Percentiles rank a stretch among this genome's conserved stretches.
These are phyloP conservation scores for Chymomyza procnemis DNA, from an alignment of 2,888 invertebrate species.

Conservation along the genomic window DNA sequence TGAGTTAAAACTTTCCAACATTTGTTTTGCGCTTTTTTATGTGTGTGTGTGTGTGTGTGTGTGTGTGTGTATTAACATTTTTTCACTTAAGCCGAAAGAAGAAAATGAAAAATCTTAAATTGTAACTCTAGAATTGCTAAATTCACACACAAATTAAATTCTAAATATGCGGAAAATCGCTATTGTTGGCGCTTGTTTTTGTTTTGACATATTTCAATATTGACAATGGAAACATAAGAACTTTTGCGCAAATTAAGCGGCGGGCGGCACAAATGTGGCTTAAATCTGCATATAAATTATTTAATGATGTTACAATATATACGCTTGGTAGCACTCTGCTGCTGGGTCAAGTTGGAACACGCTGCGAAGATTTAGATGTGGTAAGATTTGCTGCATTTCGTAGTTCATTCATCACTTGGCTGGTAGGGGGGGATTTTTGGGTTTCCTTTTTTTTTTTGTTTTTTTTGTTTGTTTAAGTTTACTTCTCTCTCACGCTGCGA, in stretches of 20 bases:
- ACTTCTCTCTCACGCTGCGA: too few relatives aligned
- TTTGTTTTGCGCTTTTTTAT: too few relatives aligned
- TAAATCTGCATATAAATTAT: constrained; percentile 38
- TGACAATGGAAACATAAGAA: constrained; percentile 49
- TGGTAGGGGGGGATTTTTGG: not conserved
- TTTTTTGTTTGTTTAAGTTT: constrained; percentile 7
- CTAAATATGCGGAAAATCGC: constrained; percentile 53
- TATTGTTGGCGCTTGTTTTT: constrained; percentile 62
- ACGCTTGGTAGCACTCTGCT: constrained; percentile 2
- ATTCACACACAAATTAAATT: constrained; percentile 70
- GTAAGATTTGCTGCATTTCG: not conserved
- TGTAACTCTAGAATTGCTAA: constrained; percentile 68
- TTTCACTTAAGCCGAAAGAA: constrained; percentile 56
- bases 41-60: constrained; percentile 47
- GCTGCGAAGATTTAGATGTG: not conserved
- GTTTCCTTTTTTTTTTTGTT: not conserved
- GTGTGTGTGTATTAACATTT: constrained; percentile 72
- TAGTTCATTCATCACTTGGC: not conserved
- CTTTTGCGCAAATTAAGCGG: constrained; percentile 67
- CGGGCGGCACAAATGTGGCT: constrained; percentile 54
- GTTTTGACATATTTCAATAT: constrained; percentile 62
- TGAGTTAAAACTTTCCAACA: constrained; percentile 68
- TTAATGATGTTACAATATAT: not conserved
- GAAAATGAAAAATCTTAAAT: constrained; percentile 66
- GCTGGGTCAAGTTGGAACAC: not conserved